A percentile compares a stretch with the other conserved stretches of the same genome.
phyloP scores from a whole-genome alignment of 2,888 invertebrate genomes.

The Drosophila fulvimacula region DNA sequence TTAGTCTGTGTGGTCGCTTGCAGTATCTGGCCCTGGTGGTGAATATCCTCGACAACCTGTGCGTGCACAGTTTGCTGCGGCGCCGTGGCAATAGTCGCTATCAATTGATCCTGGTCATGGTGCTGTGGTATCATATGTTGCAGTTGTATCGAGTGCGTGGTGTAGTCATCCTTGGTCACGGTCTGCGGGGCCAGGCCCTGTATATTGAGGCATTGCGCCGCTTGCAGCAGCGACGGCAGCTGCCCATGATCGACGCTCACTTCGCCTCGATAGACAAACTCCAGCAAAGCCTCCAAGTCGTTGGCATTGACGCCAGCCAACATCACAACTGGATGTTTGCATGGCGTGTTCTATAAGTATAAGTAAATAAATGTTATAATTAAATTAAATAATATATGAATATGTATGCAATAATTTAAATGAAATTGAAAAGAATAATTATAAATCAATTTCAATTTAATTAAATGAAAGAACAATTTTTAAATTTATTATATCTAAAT shows the following conservation, averaged over 20 bases:
- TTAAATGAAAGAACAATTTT: no score
- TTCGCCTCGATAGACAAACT: constrained; percentile 88
- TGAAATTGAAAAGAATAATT: neutral
- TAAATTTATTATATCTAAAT: no score
- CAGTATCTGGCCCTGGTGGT: constrained; percentile 83
- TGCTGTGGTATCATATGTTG: constrained; percentile 85
- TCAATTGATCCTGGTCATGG: constrained; percentile 84
- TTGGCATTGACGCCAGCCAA: constrained; percentile 87
- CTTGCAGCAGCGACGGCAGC: constrained; percentile 87
- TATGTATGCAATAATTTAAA: neutral
- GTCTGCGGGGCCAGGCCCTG: constrained; percentile 87
- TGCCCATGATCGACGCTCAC: constrained; percentile 88
- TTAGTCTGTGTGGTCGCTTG: constrained; percentile 81
- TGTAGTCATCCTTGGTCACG: constrained; percentile 85
- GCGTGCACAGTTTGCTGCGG: constrained; percentile 85
- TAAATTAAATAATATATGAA: neutral
- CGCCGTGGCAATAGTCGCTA: constrained; percentile 84
- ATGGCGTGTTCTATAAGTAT: constrained; percentile 86
- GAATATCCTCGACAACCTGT: constrained; percentile 85
- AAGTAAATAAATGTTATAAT: neutral
- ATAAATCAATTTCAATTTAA: no score
- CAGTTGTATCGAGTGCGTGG: constrained; percentile 84
- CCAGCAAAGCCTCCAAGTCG: constrained; percentile 87
- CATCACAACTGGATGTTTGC: constrained; percentile 89
- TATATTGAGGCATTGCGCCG: constrained; percentile 88